Evolutionary conservation across 2,113 vertebrate species (phyloP), one percentile per base, ranked within the genome.

Genomic region (Prietella phreatophila): DNA sequence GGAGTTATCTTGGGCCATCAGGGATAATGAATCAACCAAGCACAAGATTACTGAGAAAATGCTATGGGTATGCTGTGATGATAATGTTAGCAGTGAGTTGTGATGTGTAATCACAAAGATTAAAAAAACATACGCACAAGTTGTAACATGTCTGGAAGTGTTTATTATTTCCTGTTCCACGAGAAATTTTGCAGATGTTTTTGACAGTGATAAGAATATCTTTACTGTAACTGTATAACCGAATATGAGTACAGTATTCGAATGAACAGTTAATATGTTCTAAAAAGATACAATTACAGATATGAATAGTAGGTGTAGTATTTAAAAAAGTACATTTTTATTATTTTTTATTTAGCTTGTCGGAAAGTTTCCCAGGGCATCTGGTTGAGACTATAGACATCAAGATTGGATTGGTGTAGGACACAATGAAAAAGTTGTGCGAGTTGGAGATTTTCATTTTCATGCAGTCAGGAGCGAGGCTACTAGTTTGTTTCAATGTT

Each of bases 1-100:
- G 19, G 33, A 33, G 42, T 82, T 71, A 81, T 85, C 22, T 61
- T 36, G n/a, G 36, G 76, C 63, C 76, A 87, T n/a, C 47, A 65
- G 25, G 20, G n/a, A 84, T 39, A 39, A 53, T 75, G 36, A 39
- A 83, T 76, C 8, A 79, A 60, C 30, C 15, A 15, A 87, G 17
- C 39, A 55, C 20, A 30, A 30, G 39, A 53, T 81, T 78, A 53
- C 22, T 80, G 42, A 30, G 50, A 20, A 87, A 69, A 89, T 85
- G 61, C 47, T 65, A 42, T 20, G 53, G 71, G 14, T 60, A 5
- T 47, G 76, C 67, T 17, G 58, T 50, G 25, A 81, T 9, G 15
- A 47, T 75, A 82, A 83, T 53, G 73, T 36, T n/a, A 58, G 55
- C 47, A 63, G 67, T 53, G 7, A 80, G 15, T 20, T 65, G 30